Percentiles rank a stretch among this genome's conserved stretches.
phyloP scores from a whole-genome alignment of 2,113 vertebrate species.

The Nothocercus nigrocapillus region DNA sequence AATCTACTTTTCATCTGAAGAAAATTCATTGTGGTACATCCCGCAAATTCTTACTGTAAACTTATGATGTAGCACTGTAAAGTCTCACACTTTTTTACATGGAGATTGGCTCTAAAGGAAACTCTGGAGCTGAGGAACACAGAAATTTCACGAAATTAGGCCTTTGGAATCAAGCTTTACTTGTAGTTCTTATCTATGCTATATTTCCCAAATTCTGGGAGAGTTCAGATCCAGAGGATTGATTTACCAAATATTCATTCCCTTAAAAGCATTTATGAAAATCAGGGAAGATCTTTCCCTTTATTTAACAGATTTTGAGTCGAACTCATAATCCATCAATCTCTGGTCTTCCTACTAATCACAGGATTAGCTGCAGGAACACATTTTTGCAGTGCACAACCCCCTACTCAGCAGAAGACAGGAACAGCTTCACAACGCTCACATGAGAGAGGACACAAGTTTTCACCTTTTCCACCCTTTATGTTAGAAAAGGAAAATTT shows the following conservation, averaged over 20 bases:
- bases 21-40: not conserved
- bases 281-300: not conserved
- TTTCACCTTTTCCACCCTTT: not conserved
- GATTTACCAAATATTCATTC: not conserved
- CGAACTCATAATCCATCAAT: not conserved
- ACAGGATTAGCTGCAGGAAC: conserved; percentile 35
- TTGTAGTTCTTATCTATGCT: not conserved
- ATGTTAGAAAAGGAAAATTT: not conserved
- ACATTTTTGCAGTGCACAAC: not conserved
- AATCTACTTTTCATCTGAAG: not conserved
- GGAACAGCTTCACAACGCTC: conserved; percentile 14
- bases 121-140: not conserved
- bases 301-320: not conserved
- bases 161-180: not conserved
- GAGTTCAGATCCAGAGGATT: not conserved
- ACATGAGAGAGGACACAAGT: not conserved
- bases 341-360: not conserved
- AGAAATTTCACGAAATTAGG: not conserved
- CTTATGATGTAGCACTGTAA: not conserved
- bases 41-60: not conserved
- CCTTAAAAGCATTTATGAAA: not conserved
- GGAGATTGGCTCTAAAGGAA: not conserved
- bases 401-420: not conserved
- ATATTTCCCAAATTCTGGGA: not conserved
- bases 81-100: not conserved